These are phyloP conservation scores for Hetaerina titia DNA, from an alignment of 2,888 invertebrate species.

Conservation along the genomic window DNA sequence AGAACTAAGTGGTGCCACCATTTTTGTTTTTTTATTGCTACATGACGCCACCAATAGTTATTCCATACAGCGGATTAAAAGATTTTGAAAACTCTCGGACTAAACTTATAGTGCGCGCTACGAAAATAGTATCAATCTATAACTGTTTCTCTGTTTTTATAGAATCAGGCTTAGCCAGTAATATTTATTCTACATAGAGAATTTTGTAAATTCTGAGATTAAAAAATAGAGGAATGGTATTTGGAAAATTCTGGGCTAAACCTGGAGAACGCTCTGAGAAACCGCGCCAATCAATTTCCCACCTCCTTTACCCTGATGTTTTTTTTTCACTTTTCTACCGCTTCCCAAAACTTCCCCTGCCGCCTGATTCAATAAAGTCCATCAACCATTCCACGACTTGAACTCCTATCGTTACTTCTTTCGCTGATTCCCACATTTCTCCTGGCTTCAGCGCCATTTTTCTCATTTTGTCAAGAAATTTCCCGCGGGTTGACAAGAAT, in stretches of 20 bases:
- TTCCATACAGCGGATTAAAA: too few relatives aligned
- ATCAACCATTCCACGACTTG: neutral
- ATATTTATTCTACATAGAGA: neutral
- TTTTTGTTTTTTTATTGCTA: too few relatives aligned
- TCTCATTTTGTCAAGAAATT: neutral
- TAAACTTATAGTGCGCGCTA: too few relatives aligned
- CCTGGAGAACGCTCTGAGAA: neutral
- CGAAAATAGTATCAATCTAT: too few relatives aligned
- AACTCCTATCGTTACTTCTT: neutral
- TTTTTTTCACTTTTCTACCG: neutral
- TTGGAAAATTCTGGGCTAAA: too few relatives aligned
- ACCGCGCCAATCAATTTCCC: neutral
- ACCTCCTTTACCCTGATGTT: neutral
- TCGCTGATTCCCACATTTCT: neutral
- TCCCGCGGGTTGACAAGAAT: neutral
- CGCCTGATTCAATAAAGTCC: conserved; percentile 2
- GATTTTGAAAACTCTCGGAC: too few relatives aligned
- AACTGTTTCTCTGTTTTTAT: too few relatives aligned
- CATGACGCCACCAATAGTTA: too few relatives aligned
- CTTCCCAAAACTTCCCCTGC: neutral
- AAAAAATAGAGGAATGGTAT: neutral
- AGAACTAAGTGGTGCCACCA: too few relatives aligned
- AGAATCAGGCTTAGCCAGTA: neutral
- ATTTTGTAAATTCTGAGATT: neutral
- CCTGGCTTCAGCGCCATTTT: neutral